A percentile compares a stretch with the other conserved stretches of the same genome.
Conservation (phyloP, 2,888 invertebrate species). For the Heteropelma amictum region DNA sequence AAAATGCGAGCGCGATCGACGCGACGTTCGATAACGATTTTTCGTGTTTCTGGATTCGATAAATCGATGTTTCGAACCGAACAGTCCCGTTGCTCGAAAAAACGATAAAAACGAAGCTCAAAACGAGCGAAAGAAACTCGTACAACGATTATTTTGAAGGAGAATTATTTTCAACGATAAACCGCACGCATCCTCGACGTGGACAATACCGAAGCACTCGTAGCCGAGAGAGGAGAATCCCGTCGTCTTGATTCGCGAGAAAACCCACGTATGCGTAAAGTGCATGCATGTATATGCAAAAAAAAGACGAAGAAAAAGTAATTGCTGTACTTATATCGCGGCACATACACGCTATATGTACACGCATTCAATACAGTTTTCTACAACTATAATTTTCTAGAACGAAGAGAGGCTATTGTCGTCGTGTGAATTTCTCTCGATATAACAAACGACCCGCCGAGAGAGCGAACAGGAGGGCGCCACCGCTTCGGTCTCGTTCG, state of each 20-base stretch:
- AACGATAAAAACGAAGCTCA: too few relatives aligned
- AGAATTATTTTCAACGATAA: too few relatives aligned
- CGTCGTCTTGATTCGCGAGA: constrained; percentile 40
- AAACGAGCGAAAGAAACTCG: too few relatives aligned
- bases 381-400: constrained; percentile 42
- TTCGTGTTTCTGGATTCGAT: background rate
- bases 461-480: constrained; percentile 13
- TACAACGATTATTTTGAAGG: too few relatives aligned
- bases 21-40: background rate
- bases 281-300: too few relatives aligned
- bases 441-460: constrained; percentile 42
- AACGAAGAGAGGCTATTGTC: constrained; percentile 43
- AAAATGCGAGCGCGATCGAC: too few relatives aligned
- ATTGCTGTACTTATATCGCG: constrained; percentile 1
- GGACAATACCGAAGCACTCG: constrained; percentile 13
- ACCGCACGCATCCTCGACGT: background rate
- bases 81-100: too few relatives aligned
- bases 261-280: too few relatives aligned
- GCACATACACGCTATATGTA: background rate
- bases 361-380: constrained; percentile 1
- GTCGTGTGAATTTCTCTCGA: constrained; percentile 58
- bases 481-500: background rate
- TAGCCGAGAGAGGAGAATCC: constrained; percentile 21
- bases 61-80: too few relatives aligned
- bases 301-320: constrained; percentile 24